Evolutionary conservation across 1,140 invertebrate genomes (phyloP).

Genomic region (Drosophila nebulosa): DNA sequence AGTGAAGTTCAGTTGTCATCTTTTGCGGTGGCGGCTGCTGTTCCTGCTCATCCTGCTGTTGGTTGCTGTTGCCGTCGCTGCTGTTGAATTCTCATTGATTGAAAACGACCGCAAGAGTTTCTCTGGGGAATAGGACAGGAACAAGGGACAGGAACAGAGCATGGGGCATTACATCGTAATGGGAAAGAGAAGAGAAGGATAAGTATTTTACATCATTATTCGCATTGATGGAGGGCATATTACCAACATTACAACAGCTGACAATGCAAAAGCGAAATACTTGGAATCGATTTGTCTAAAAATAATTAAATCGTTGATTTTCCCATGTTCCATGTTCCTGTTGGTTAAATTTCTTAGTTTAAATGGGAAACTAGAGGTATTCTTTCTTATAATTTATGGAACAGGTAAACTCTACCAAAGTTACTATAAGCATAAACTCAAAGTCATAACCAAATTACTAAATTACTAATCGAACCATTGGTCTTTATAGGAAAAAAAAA

Average conservation of each 20-base stretch:
- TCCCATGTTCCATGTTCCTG: background rate
- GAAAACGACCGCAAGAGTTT: conserved; percentile 49
- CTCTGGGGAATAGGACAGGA: background rate
- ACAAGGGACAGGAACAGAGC: background rate
- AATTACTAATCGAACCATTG: too few relatives aligned
- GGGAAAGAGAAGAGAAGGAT: background rate
- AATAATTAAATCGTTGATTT: background rate
- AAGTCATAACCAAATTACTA: too few relatives aligned
- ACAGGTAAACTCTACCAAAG: too few relatives aligned
- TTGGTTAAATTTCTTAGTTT: background rate
- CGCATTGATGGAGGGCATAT: conserved; percentile 22
- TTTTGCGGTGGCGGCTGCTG: conserved; percentile 54
- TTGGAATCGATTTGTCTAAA: background rate
- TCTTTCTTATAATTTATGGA: too few relatives aligned
- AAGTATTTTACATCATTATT: conserved; percentile 36
- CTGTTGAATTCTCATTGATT: conserved; percentile 71
- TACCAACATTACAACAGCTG: conserved; percentile 6
- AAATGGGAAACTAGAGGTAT: too few relatives aligned
- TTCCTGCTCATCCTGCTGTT: background rate
- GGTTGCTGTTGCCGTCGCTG: conserved; percentile 39
- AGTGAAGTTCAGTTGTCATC: conserved; percentile 73
- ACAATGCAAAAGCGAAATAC: background rate
- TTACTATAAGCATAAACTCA: too few relatives aligned
- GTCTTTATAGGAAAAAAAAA: too few relatives aligned
- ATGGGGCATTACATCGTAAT: background rate